A percentile compares a stretch with the other conserved stretches of the same genome.
These are phyloP conservation scores for Atta texana DNA, from an alignment of 1,140 invertebrate genomes.

Conservation along the genomic window DNA sequence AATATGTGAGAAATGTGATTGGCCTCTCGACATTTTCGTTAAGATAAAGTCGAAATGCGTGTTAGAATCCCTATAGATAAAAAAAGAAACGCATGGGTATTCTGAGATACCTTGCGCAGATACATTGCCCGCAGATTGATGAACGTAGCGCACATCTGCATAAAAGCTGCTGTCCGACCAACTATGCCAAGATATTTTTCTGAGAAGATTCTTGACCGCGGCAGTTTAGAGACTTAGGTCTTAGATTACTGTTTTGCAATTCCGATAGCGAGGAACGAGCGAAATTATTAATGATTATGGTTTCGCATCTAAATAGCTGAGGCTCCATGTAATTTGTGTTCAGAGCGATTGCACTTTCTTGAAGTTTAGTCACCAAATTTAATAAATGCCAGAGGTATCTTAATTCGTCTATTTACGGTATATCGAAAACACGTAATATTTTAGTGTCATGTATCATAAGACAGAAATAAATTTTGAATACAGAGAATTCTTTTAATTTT, in stretches of 20 bases:
- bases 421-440: background rate
- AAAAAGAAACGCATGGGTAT: background rate
- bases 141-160: slow-evolving; percentile 21
- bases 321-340: slow-evolving; percentile 13
- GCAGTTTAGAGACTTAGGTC: slow-evolving; percentile 22
- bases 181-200: slow-evolving; percentile 14
- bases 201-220: slow-evolving; percentile 23
- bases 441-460: background rate
- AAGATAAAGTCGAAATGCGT: slow-evolving; percentile 33
- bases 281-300: slow-evolving; percentile 52
- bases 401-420: background rate
- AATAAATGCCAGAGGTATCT: slow-evolving; percentile 21
- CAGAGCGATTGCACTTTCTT: slow-evolving; percentile 34
- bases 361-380: slow-evolving; percentile 47
- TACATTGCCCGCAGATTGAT: slow-evolving; percentile 30
- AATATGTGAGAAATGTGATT: slow-evolving; percentile 21
- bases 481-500: background rate
- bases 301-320: slow-evolving; percentile 40
- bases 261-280: slow-evolving; percentile 34
- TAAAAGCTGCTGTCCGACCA: slow-evolving; percentile 21
- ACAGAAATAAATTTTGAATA: background rate
- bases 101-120: background rate
- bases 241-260: slow-evolving; percentile 56
- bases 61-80: slow-evolving; percentile 2
- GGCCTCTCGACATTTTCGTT: slow-evolving; percentile 3